These are phyloP conservation scores for Spilosoma lubricipeda DNA, from an alignment of 2,888 invertebrate species.

Conservation along the genomic window DNA sequence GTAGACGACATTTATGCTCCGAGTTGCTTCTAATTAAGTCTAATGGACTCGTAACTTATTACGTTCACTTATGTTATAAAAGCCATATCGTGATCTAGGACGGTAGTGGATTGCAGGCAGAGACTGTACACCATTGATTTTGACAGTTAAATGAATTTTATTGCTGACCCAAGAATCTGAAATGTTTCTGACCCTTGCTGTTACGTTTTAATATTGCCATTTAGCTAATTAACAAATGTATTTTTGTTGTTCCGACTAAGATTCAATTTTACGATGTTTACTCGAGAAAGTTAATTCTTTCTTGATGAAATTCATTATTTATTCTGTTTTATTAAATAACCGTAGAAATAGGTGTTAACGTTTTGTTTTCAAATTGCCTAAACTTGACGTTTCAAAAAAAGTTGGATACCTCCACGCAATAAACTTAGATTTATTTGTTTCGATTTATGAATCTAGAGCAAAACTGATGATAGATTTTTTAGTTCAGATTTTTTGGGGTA, in stretches of 20 bases:
- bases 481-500: not conserved
- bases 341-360: too few relatives aligned
- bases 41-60: slow-evolving; percentile 2
- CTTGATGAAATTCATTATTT: too few relatives aligned
- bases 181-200: slow-evolving; percentile 28
- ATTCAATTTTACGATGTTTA: not conserved
- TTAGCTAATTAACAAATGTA: not conserved
- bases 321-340: too few relatives aligned
- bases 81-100: slow-evolving; percentile 34
- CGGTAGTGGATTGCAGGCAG: slow-evolving; percentile 21
- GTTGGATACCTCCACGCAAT: too few relatives aligned
- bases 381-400: not conserved
- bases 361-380: too few relatives aligned
- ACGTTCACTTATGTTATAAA: slow-evolving; percentile 10
- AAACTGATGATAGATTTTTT: not conserved
- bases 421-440: not conserved
- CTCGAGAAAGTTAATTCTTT: not conserved
- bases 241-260: not conserved
- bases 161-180: slow-evolving; percentile 25
- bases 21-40: slow-evolving; percentile 9
- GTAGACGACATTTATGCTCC: not conserved
- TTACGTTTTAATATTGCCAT: slow-evolving; percentile 5
- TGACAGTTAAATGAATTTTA: slow-evolving; percentile 39
- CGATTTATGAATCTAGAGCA: not conserved
- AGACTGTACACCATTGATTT: slow-evolving; percentile 15